These are phyloP conservation scores for Promerops cafer DNA, from an alignment of 2,113 vertebrate genomes.

Conservation along the genomic window DNA sequence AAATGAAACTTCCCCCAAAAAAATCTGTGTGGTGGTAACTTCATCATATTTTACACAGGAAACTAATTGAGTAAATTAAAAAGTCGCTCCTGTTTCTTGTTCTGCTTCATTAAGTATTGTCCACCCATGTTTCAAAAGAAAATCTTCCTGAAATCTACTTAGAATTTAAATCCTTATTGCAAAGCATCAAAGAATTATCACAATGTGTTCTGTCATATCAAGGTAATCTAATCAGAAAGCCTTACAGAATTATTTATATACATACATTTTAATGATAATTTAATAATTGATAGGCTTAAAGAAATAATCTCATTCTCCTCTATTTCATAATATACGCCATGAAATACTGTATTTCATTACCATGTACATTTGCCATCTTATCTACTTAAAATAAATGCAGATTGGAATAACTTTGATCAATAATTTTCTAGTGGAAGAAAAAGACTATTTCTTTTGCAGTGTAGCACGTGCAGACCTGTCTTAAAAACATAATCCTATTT, in stretches of 20 bases:
- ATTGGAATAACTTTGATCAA: background rate
- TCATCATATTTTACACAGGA: background rate
- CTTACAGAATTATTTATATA: background rate
- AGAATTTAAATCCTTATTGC: background rate
- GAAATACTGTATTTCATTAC: background rate
- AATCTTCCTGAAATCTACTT: constrained; percentile 31
- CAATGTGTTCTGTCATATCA: background rate
- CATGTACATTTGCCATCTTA: background rate
- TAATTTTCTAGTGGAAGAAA: background rate
- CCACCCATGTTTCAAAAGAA: background rate
- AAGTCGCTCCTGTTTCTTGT: constrained; percentile 13
- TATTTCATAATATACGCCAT: constrained; percentile 13
- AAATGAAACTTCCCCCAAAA: background rate
- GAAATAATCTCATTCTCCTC: constrained; percentile 40
- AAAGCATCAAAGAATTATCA: constrained; percentile 11
- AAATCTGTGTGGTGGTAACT: background rate
- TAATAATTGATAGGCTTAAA: constrained; percentile 28
- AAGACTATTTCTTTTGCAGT: background rate
- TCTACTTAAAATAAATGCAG: constrained; percentile 7
- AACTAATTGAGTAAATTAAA: constrained; percentile 12
- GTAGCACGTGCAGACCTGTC: background rate
- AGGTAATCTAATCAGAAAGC: constrained; percentile 30
- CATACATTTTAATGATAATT: constrained; percentile 11
- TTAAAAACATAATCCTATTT: background rate
- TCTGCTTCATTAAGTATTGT: constrained; percentile 5